phyloP scores from a whole-genome alignment of 2,888 invertebrate species.

The Eurois occulta region DNA sequence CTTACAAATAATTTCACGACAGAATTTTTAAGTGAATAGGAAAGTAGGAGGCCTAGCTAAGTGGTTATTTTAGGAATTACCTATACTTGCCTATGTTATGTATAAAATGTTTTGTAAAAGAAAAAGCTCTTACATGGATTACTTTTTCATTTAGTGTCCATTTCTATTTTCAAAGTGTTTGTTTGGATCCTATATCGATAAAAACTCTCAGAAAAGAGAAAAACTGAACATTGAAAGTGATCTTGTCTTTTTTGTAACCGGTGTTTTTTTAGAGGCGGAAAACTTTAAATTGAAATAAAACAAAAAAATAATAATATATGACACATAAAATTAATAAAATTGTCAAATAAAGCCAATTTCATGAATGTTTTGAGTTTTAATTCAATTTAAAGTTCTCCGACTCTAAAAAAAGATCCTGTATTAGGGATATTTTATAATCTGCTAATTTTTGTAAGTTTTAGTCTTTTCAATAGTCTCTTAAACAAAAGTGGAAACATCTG shows the following conservation, averaged over 20 bases:
- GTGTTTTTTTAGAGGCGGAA: background rate
- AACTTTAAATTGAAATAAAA: too few relatives aligned
- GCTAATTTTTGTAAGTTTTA: too few relatives aligned
- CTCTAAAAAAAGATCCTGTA: too few relatives aligned
- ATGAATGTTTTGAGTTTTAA: too few relatives aligned
- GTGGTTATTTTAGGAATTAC: constrained; percentile 19
- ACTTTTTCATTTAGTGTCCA: constrained; percentile 26
- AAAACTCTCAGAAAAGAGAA: background rate
- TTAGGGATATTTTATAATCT: too few relatives aligned
- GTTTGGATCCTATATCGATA: constrained; percentile 6
- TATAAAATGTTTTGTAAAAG: constrained; percentile 20
- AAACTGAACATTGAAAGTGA: background rate
- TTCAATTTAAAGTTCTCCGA: too few relatives aligned
- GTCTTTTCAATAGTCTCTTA: too few relatives aligned
- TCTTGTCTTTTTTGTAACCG: background rate
- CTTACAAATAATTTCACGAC: background rate
- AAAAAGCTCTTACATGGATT: constrained; percentile 46
- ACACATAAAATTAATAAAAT: too few relatives aligned
- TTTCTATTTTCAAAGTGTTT: constrained; percentile 24
- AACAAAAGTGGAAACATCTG: too few relatives aligned
- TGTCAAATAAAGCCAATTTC: too few relatives aligned
- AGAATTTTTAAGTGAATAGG: background rate
- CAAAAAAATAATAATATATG: too few relatives aligned
- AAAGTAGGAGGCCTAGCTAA: background rate
- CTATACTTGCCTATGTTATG: background rate